Conservation (phyloP, 2,113 vertebrate species). For the Tyto alba region DNA sequence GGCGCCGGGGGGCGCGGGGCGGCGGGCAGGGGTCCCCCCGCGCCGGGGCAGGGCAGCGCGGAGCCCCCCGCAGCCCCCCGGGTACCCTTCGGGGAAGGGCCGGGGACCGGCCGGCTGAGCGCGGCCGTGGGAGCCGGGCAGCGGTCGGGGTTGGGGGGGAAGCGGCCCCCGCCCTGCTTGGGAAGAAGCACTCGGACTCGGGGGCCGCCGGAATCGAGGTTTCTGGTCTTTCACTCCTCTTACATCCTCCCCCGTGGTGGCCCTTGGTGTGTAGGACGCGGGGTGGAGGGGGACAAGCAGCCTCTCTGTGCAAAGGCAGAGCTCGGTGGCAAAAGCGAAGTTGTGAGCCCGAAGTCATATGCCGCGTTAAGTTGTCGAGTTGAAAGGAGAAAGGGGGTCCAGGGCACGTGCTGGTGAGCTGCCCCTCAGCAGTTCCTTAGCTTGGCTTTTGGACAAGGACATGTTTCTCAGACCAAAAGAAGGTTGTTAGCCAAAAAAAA, state of each 20-base stretch:
- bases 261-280: too few species aligned
- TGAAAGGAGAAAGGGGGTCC: not conserved
- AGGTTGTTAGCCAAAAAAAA: accelerated
- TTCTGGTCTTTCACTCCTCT: not conserved
- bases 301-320: not conserved
- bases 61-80: too few species aligned
- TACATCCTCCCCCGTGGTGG: not conserved
- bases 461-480: not conserved
- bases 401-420: not conserved
- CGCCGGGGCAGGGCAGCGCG: too few species aligned
- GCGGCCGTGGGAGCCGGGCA: too few species aligned
- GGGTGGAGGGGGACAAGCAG: not conserved
- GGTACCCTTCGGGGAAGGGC: too few species aligned
- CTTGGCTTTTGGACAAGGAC: not conserved
- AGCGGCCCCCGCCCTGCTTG: too few species aligned
- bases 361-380: not conserved
- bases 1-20: not conserved
- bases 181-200: accelerated
- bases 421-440: not conserved
- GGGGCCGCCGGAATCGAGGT: too few species aligned
- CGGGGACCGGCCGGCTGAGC: too few species aligned
- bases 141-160: not conserved
- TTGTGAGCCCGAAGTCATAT: not conserved
- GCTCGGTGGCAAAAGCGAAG: not conserved
- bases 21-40: too few species aligned